These are phyloP conservation scores for Archips xylosteana DNA, from an alignment of 2,888 invertebrate species.

Conservation along the genomic window DNA sequence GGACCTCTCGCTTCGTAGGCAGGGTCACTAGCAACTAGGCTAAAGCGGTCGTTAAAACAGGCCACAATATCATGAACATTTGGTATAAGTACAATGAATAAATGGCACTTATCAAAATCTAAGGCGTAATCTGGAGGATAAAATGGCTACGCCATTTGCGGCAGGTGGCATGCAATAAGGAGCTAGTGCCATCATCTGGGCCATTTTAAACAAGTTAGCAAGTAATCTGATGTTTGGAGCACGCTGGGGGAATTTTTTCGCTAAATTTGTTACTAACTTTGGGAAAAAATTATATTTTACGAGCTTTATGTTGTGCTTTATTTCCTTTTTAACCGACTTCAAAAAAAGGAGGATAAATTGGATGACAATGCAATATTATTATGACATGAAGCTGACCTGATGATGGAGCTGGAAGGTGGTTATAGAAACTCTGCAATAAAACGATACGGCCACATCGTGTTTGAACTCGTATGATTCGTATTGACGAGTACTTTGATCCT, in stretches of 20 bases:
- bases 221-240: constrained; percentile 29
- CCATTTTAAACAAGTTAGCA: constrained; percentile 43
- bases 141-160: constrained; percentile 35
- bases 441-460: no score
- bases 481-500: no score
- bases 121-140: constrained; percentile 26
- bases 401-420: no score
- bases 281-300: neutral
- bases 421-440: no score
- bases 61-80: constrained; percentile 3
- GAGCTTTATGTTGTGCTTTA: neutral
- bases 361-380: no score
- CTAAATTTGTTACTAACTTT: constrained; percentile 13
- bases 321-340: neutral
- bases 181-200: constrained; percentile 37
- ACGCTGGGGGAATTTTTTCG: constrained; percentile 15
- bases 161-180: constrained; percentile 42
- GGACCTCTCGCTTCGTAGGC: no score
- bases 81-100: neutral
- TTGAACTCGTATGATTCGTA: no score
- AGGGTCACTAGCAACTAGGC: no score
- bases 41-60: no score
- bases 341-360: no score
- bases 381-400: no score
- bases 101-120: constrained; percentile 29